Conservation (phyloP, 2,888 invertebrate genomes). For the Athalia rosae region DNA sequence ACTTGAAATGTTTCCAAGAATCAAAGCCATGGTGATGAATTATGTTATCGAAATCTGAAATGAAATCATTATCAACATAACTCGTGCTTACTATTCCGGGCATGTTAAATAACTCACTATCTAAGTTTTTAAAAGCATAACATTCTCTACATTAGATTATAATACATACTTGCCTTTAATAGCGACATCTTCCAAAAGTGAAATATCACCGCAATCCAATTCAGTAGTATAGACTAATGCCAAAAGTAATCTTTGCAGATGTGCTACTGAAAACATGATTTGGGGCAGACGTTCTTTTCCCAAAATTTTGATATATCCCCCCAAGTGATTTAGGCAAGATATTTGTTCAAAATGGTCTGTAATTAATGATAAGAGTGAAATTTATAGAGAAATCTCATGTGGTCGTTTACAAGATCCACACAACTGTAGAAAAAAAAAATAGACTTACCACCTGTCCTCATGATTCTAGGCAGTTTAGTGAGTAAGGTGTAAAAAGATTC, state of each 20-base stretch:
- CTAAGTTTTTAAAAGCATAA: not conserved
- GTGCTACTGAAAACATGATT: conserved; percentile 76
- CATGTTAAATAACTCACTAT: not conserved
- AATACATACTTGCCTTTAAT: conserved; percentile 67
- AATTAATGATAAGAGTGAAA: conserved; percentile 24
- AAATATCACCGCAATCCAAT: conserved; percentile 74
- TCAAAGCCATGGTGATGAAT: conserved; percentile 65
- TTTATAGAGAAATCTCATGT: not conserved
- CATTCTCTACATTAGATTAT: conserved; percentile 9
- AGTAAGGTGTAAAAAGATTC: conserved; percentile 79
- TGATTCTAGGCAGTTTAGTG: conserved; percentile 79
- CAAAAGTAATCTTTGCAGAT: conserved; percentile 77
- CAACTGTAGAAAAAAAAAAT: not conserved
- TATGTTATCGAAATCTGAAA: conserved; percentile 70
- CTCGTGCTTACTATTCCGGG: not conserved
- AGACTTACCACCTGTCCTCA: conserved; percentile 74
- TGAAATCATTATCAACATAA: conserved; percentile 42
- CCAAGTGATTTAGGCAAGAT: conserved; percentile 78
- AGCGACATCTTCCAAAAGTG: conserved; percentile 76
- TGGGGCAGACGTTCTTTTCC: conserved; percentile 76
- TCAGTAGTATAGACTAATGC: conserved; percentile 77
- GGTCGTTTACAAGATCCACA: not conserved
- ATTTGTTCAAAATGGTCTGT: conserved; percentile 79
- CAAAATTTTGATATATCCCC: conserved; percentile 81
- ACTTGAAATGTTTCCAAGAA: conserved; percentile 81